Evolutionary conservation across 1,140 invertebrate genomes (phyloP), one percentile per base, ranked within the genome.

Genomic region (Schlechtendalia chinensis): DNA sequence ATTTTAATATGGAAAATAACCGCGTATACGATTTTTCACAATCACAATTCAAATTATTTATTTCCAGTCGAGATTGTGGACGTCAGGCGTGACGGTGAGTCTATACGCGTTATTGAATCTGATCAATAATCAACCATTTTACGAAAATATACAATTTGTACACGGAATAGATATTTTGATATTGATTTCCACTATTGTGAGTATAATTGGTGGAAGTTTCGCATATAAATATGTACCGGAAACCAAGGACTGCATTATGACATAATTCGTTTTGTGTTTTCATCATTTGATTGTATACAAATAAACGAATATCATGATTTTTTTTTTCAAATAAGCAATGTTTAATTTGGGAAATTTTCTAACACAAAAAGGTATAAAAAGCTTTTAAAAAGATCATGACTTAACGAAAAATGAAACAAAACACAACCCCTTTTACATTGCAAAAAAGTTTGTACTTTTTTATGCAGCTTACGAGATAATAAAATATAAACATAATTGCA

Each of bases 351-450:
- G 22, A 69, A n/a, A 12, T 24, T 69, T 47, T 39, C 32, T 8
- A 39, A 4, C 8, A 29, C 39, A 45, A 47, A 69, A 32, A 19
- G 2, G n/a, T 67, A 39, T 22, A n/a, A n/a, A n/a, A n/a, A 67
- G 65, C 65, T 69, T 69, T 69, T 69, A 47, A 45, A 69, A 69
- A 69, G 32, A 39, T 22, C 32, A 22, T 45, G 39, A 69, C 65
- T 47, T 69, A 45, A 45, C 12, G 22, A 69, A 65, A 65, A 69
- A 17, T 39, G 8, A 39, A 39, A 39, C 3, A 39, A 39, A 39
- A 39, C 32, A 39, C 32, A 39, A 39, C 8, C n/a, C 39, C 47
- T 39, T 47, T 14, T 69, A 47, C n/a, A 27, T 69, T 50, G 16
- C 47, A 22, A 17, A 47, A 50, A 69, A 69, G 67, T 50, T 50